Evolutionary conservation across 2,888 invertebrate species (phyloP).

Genomic region (Matsumyia berberina): DNA sequence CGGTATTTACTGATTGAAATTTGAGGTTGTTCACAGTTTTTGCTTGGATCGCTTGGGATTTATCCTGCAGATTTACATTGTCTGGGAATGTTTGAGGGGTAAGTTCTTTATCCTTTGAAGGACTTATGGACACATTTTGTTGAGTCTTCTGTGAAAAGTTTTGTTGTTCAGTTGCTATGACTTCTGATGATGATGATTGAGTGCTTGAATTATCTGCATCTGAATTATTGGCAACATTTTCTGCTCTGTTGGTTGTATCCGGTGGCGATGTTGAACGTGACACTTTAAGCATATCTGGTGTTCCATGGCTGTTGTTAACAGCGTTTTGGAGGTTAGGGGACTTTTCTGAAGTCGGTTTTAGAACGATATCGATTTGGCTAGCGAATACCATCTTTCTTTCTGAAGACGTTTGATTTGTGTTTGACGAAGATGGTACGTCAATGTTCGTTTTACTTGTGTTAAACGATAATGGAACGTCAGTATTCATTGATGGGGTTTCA

Average conservation of each 20-base stretch:
- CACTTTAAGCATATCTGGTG: background rate
- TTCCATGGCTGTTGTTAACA: background rate
- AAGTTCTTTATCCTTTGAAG: background rate
- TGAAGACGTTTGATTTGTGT: background rate
- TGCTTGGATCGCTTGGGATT: background rate
- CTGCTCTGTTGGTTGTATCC: background rate
- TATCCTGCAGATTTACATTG: background rate
- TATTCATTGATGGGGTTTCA: background rate
- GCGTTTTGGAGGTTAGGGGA: background rate
- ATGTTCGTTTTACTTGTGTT: background rate
- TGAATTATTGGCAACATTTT: background rate
- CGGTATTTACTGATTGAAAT: background rate
- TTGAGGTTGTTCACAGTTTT: background rate
- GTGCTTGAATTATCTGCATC: background rate
- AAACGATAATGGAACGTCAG: background rate
- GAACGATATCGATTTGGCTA: conserved; percentile 29
- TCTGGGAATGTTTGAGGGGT: conserved; percentile 11
- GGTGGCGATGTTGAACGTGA: background rate
- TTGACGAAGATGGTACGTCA: background rate
- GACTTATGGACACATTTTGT: background rate
- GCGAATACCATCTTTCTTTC: conserved; percentile 4
- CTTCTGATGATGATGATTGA: background rate
- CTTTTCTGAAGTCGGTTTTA: background rate
- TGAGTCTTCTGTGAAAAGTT: background rate
- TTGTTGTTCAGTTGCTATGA: no score